Evolutionary conservation across 1,140 invertebrate genomes (phyloP), one percentile per base, ranked within the genome.

Genomic region (Ooceraea biroi): DNA sequence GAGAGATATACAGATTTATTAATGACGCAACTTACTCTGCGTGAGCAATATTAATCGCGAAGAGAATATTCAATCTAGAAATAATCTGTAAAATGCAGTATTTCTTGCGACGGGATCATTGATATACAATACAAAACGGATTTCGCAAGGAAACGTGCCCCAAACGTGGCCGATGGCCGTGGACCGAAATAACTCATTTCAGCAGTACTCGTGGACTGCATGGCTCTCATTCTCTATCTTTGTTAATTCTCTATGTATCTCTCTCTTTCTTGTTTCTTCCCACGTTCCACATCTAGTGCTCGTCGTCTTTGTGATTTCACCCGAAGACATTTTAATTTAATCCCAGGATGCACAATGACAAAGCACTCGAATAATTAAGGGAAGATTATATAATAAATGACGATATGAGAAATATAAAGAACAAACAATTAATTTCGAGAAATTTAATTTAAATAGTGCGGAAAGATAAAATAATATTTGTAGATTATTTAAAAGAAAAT

Each of bases 101-200:
- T 72, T 69, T 85, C 25, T 22, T 52, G 50, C 22, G 68, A 30
- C 57, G 41, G 57, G n/a, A 77, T 44, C 87, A 77, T 88, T 85
- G 83, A 91, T 91, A 89, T 89, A 90, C 78, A 86, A 89, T 89
- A 90, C 78, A 86, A 91, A 85, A 86, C 83, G 25, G 80, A 85
- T 91, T 91, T 91, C 88, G 90, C 89, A 91, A 91, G 60, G 14
- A 86, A 88, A 87, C 86, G 87, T 88, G 85, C 36, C 66, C 36
- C 41, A 83, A 85, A 84, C 85, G 84, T 90, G 90, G 68, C 76
- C 44, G 80, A 85, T 89, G 89, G 73, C 88, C 89, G 89, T 88
- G 90, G 73, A 90, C 88, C 60, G 83, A 91, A 91, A 91, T 90
- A 90, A 87, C 72, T 84, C 36, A 63, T 85, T 85, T 82, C 60